Base-by-base conservation (phyloP, 2,113 vertebrate species). In the Rhea pennata region DNA sequence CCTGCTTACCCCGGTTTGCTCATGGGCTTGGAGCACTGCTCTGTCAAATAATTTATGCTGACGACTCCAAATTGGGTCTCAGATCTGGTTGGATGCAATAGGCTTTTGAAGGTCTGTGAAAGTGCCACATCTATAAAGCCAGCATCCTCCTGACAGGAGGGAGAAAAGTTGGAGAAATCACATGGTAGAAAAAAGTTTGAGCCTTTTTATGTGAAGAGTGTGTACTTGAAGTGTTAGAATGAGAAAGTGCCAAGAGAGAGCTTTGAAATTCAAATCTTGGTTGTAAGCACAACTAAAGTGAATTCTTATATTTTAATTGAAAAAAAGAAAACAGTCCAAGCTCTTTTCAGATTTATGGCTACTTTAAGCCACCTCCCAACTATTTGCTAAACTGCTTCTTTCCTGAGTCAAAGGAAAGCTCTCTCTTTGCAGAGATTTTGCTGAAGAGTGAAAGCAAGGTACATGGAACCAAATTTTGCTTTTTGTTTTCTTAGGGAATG, bases 381-480 rank as follows among this genome's bases (percentile, higher is more conserved):
- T 87, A 84, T 84, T 95, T 90, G 71, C 94, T 90, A 93, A 94
- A 93, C 62, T 80, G 53, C 21, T 75, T 95, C 51, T 94, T 73
- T 77, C 79, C 42, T 54, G 91, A 95, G 61, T n/a, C 31, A 92
- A 65, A 88, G 88, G 81, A 82, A 96, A 91, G 58, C 61, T 15
- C 42, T 2, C 73, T 2, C 73, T 90, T 72, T 87, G 87, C 79
- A 88, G 67, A 80, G 79, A 83, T 84, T 76, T 90, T 93, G 50
- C 77, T 87, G 24, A 85, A 93, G 48, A 83, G 58, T 44, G 31
- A 87, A 88, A 93, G 53, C 50, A 75, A 14, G 29, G 29, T 48
- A 50, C 48, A 84, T 40, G 6, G 59, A 87, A 59, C 59, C 64
- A 40, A 59, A 67, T 40, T 94, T 72, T 83, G 26, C 51, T 80